Percentiles rank a stretch among this genome's conserved stretches.
These are phyloP conservation scores for Agrochola lychnidis DNA, from an alignment of 2,888 invertebrate species.

Conservation along the genomic window DNA sequence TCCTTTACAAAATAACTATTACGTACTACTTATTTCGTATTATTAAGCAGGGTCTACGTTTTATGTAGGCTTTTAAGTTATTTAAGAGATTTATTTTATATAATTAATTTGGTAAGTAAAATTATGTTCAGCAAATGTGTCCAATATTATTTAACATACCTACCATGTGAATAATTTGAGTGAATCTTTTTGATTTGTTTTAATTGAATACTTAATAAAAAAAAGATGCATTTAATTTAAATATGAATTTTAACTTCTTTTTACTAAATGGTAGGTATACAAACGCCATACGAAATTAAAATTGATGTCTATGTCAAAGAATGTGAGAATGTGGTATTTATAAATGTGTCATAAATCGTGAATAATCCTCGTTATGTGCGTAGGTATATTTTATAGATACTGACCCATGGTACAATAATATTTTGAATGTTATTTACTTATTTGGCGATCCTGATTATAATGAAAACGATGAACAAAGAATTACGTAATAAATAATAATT, in stretches of 20 bases:
- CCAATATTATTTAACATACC: slow-evolving; percentile 53
- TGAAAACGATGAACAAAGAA: slow-evolving; percentile 81
- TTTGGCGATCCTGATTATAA: slow-evolving; percentile 70
- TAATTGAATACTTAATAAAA: slow-evolving; percentile 33
- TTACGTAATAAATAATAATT: slow-evolving; percentile 83
- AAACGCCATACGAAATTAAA: slow-evolving; percentile 59
- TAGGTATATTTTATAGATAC: slow-evolving; percentile 63
- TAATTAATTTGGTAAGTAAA: slow-evolving; percentile 69
- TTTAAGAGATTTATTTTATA: slow-evolving; percentile 79
- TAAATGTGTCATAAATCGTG: slow-evolving; percentile 68
- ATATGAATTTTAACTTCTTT: slow-evolving; percentile 39
- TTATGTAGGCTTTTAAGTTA: slow-evolving; percentile 88
- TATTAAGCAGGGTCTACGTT: slow-evolving; percentile 87
- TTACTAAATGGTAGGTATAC: slow-evolving; percentile 49
- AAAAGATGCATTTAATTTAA: slow-evolving; percentile 57
- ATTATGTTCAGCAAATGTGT: slow-evolving; percentile 66
- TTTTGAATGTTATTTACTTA: slow-evolving; percentile 65
- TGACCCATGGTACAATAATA: slow-evolving; percentile 62
- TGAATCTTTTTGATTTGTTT: slow-evolving; percentile 46
- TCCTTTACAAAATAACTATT: slow-evolving; percentile 71
- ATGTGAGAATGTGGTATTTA: slow-evolving; percentile 61
- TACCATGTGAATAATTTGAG: slow-evolving; percentile 47
- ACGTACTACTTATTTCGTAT: slow-evolving; percentile 78
- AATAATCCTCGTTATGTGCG: slow-evolving; percentile 61
- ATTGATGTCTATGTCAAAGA: slow-evolving; percentile 63